Evolutionary conservation across 2,888 invertebrate genomes (phyloP).

Genomic region (Stenoptilia bipunctidactyla): DNA sequence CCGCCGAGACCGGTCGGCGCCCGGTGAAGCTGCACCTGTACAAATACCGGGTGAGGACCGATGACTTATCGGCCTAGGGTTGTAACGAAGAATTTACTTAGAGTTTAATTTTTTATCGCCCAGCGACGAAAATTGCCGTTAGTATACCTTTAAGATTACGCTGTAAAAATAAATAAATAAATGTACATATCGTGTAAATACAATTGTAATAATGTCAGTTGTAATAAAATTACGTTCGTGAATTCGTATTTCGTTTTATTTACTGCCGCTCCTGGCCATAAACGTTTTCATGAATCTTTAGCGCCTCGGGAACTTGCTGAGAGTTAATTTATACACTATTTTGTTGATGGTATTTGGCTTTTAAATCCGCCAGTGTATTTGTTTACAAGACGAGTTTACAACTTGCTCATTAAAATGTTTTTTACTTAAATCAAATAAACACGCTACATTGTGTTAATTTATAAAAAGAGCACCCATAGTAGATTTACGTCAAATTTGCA

Average conservation of each 20-base stretch:
- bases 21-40: background rate
- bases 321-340: no score
- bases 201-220: slow-evolving; percentile 21
- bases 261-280: background rate
- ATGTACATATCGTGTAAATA: slow-evolving; percentile 70
- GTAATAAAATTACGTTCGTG: slow-evolving; percentile 52
- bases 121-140: slow-evolving; percentile 45
- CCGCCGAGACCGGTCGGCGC: no score
- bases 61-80: slow-evolving; percentile 37
- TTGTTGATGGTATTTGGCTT: no score
- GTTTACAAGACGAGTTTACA: no score
- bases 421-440: no score
- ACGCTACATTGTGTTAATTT: no score
- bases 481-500: no score
- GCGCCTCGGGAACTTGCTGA: no score
- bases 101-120: slow-evolving; percentile 50
- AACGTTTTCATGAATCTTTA: background rate
- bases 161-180: slow-evolving; percentile 66
- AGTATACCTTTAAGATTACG: slow-evolving; percentile 40
- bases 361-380: no score
- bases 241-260: slow-evolving; percentile 8
- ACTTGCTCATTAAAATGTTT: no score
- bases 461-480: no score
- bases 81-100: slow-evolving; percentile 65
- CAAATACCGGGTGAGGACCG: background rate